Percentiles rank a stretch among this genome's conserved stretches.
Evolutionary conservation across 2,113 vertebrate species (phyloP).

Genomic region (Ammospiza caudacuta): DNA sequence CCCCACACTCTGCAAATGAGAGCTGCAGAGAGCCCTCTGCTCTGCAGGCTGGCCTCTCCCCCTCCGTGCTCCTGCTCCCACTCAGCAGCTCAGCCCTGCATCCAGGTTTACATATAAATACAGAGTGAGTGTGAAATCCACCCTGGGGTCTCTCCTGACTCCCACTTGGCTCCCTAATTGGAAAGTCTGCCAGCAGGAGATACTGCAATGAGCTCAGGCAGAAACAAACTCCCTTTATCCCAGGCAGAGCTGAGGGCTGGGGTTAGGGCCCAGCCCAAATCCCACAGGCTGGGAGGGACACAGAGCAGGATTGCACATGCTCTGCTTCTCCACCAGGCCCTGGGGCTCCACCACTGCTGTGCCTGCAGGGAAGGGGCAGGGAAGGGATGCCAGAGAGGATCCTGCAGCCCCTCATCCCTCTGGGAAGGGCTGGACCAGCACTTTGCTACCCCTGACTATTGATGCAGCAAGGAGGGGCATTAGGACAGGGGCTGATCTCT

Average conservation of each 20-base stretch:
- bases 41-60: not conserved
- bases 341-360: not conserved
- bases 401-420: not conserved
- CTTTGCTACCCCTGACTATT: not conserved
- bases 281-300: not conserved
- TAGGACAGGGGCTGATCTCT: not conserved
- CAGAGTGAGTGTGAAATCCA: conserved; percentile 62
- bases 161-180: conserved; percentile 62
- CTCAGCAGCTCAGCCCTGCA: conserved; percentile 49
- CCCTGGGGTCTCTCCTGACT: conserved; percentile 64
- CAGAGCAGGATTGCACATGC: not conserved
- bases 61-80: not conserved
- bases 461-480: not conserved
- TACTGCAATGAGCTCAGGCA: conserved; percentile 43
- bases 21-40: conserved; percentile 25
- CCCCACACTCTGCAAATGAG: not conserved
- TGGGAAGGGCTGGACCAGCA: not conserved
- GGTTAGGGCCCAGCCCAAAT: not conserved
- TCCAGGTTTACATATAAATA: conserved; percentile 64
- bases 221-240: conserved; percentile 38
- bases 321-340: not conserved
- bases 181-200: conserved; percentile 63
- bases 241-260: not conserved
- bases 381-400: not conserved
- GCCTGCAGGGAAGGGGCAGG: not conserved